Percentiles rank a stretch among this genome's conserved stretches.
Evolutionary conservation across 2,888 invertebrate genomes (phyloP).

Genomic region (Orthosia gothica): DNA sequence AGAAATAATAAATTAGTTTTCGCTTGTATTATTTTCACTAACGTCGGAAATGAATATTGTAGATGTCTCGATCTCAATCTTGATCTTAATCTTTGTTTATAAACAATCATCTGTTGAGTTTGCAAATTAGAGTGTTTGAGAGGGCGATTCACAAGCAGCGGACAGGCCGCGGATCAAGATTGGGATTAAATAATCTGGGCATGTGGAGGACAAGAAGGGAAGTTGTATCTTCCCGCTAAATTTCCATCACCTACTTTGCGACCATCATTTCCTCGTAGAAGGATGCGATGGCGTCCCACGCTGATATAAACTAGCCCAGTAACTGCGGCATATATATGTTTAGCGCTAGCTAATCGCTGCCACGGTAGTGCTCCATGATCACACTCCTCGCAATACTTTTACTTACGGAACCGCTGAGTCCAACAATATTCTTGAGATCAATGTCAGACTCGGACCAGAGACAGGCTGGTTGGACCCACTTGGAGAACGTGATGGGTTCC

Average conservation of each 20-base stretch:
- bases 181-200: neutral
- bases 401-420: conserved; percentile 18
- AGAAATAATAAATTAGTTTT: too few species aligned
- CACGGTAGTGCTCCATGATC: too few species aligned
- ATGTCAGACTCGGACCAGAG: conserved; percentile 13
- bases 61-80: neutral
- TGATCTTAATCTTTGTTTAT: neutral
- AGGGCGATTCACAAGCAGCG: neutral
- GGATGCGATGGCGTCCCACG: too few species aligned
- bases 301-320: too few species aligned
- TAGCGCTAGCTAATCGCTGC: too few species aligned
- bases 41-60: neutral
- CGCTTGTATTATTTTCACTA: too few species aligned
- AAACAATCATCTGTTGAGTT: neutral
- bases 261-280: too few species aligned
- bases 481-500: neutral
- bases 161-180: neutral
- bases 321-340: too few species aligned
- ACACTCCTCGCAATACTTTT: neutral
- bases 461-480: conserved; percentile 26
- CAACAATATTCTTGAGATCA: conserved; percentile 9
- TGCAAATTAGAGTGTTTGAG: neutral
- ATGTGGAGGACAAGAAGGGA: too few species aligned
- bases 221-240: too few species aligned
- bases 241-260: too few species aligned